These are phyloP conservation scores for Eurois occulta DNA, from an alignment of 2,888 invertebrate genomes.

Conservation along the genomic window DNA sequence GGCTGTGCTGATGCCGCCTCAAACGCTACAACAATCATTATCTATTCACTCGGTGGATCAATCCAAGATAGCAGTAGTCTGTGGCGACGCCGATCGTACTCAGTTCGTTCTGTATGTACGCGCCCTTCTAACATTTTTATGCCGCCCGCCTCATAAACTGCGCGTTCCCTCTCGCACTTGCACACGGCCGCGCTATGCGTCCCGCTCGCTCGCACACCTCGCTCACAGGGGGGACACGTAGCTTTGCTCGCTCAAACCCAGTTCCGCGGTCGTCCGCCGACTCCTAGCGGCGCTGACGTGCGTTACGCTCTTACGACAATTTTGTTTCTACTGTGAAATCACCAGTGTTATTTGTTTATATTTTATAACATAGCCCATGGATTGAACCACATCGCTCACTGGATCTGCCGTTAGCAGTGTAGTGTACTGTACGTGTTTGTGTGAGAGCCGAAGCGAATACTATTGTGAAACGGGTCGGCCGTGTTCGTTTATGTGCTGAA, in stretches of 20 bases:
- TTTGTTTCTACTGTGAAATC: constrained; percentile 85
- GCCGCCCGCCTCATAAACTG: constrained; percentile 78
- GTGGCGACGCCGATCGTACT: constrained; percentile 75
- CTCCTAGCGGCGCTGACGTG: constrained; percentile 89
- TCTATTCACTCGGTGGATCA: constrained; percentile 83
- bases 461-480: constrained; percentile 84
- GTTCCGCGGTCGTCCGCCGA: constrained; percentile 89
- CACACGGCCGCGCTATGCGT: constrained; percentile 56
- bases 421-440: constrained; percentile 83
- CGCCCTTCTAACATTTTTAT: constrained; percentile 86
- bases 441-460: constrained; percentile 77
- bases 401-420: constrained; percentile 80
- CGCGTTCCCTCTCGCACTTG: constrained; percentile 69
- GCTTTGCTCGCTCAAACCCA: constrained; percentile 79
- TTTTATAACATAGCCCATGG: constrained; percentile 79
- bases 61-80: constrained; percentile 77
- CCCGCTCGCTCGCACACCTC: constrained; percentile 78
- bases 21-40: constrained; percentile 80
- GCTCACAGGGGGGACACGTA: constrained; percentile 84
- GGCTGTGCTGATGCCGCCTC: constrained; percentile 76
- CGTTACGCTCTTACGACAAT: constrained; percentile 81
- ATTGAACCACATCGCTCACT: constrained; percentile 80
- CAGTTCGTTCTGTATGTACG: constrained; percentile 71
- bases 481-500: constrained; percentile 87
- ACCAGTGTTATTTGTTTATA: constrained; percentile 89